Conservation (phyloP, 1,140 invertebrate species). For the Eupeodes corollae region DNA sequence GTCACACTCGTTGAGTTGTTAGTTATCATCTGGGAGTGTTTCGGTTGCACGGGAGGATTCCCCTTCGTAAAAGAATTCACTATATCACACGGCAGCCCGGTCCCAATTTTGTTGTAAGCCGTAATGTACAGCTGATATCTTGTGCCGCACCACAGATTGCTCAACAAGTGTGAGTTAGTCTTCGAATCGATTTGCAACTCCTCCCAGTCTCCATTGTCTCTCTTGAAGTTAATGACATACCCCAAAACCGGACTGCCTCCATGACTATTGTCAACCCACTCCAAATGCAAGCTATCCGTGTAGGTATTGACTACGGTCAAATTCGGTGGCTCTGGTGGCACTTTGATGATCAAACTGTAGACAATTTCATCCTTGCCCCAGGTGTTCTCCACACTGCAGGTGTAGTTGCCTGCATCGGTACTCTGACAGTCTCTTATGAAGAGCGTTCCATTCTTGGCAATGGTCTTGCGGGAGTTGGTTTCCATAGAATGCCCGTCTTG, state of each 20-base stretch:
- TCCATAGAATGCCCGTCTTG: conserved; percentile 58
- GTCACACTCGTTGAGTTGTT: conserved; percentile 83
- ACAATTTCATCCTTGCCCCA: conserved; percentile 76
- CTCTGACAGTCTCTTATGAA: conserved; percentile 60
- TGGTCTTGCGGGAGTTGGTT: conserved; percentile 52
- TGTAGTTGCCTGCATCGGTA: conserved; percentile 80
- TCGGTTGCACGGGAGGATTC: conserved; percentile 65
- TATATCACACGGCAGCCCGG: conserved; percentile 75
- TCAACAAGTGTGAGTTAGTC: conserved; percentile 61
- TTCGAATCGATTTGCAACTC: conserved; percentile 70
- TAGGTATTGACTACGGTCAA: conserved; percentile 57
- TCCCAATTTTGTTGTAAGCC: conserved; percentile 78
- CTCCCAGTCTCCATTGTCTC: conserved; percentile 81
- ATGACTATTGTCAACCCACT: conserved; percentile 57
- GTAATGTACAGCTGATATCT: conserved; percentile 79
- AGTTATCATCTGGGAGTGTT: conserved; percentile 70
- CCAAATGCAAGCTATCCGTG: conserved; percentile 54
- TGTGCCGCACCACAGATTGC: conserved; percentile 77
- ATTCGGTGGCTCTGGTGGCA: conserved; percentile 55
- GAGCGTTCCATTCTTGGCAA: conserved; percentile 55
- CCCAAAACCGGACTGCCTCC: conserved; percentile 62
- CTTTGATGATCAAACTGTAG: conserved; percentile 55
- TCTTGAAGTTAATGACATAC: conserved; percentile 77
- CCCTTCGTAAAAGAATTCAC: conserved; percentile 74
- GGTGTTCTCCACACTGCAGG: conserved; percentile 69